Evolutionary conservation across 2,797 vertebrate genomes (phyloP).

Genomic region (Mormyrus hasselquistii): DNA sequence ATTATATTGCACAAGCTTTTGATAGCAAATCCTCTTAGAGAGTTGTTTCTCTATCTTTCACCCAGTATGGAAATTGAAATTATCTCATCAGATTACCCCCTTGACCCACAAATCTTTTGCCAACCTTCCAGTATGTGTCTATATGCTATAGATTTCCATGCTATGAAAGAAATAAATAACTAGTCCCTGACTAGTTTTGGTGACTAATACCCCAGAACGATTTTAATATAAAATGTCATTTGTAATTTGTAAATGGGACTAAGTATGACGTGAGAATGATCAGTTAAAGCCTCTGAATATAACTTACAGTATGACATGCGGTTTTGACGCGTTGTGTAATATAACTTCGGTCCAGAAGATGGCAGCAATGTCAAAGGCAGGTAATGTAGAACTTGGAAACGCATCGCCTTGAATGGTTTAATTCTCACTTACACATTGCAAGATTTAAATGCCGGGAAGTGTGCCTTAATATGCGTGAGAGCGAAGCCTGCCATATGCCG

Average conservation of each 20-base stretch:
- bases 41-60: background rate
- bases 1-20: background rate
- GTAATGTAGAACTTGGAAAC: background rate
- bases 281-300: background rate
- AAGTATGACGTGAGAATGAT: background rate
- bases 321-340: background rate
- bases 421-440: background rate
- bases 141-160: background rate
- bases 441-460: background rate
- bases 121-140: background rate
- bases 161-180: too few relatives aligned
- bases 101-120: background rate
- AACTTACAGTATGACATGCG: background rate
- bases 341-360: conserved; percentile 3
- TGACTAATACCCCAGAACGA: background rate
- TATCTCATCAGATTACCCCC: background rate
- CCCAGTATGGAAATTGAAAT: background rate
- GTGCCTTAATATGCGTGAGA: background rate
- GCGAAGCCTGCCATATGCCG: background rate
- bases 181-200: background rate
- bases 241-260: background rate
- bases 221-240: background rate
- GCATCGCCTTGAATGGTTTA: background rate
- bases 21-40: background rate
- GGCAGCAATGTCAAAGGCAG: conserved; percentile 12